Evolutionary conservation across 2,888 invertebrate species (phyloP), one percentile per base, ranked within the genome.

Genomic region (Tetropium fuscum): DNA sequence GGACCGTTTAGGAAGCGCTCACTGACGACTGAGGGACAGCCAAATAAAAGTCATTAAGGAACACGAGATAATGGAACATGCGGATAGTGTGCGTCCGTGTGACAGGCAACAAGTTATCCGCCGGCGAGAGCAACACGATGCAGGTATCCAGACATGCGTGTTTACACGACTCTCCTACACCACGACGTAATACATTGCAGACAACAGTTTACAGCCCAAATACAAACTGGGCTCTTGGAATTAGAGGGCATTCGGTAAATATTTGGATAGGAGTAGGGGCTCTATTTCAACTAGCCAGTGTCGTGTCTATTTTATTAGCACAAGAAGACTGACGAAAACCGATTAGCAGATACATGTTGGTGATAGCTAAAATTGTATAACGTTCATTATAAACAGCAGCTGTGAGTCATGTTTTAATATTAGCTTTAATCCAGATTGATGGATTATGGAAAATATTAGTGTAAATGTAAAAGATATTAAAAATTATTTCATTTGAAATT

Each of bases 31-130:
- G 44, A 53, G 41, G 57, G 59, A 4, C 48, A 51, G 60, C 59
- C 49, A 57, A 62, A 62, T 55, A 60, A 65, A 53, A 60, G 60
- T 63, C 53, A 61, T 53, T 47, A 60, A 61, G 55, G 58, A 62
- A 48, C 58, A 41, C 60, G 48, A 38, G 59, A 54, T 40, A 25
- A 43, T 22, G 7, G 41, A 53, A 53, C 56, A 55, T 51, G 58
- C 45, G 60, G 51, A 60, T 57, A 44, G 56, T 53, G 60, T 57
- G 62, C 54, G 61, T 54, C 58, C 60, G 54, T 59, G 61, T 59
- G 54, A 54, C 61, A 75, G 73, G 76, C 76, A 77, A 76, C 76
- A 77, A 77, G 78, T 77, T 76, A 76, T 75, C 72, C 70, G n/a
- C n/a, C 71, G 73, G 70, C 73, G 71, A 69, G 70, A 70, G 67